Evolutionary conservation across 2,113 vertebrate genomes (phyloP).

Genomic region (Microtus pennsylvanicus): DNA sequence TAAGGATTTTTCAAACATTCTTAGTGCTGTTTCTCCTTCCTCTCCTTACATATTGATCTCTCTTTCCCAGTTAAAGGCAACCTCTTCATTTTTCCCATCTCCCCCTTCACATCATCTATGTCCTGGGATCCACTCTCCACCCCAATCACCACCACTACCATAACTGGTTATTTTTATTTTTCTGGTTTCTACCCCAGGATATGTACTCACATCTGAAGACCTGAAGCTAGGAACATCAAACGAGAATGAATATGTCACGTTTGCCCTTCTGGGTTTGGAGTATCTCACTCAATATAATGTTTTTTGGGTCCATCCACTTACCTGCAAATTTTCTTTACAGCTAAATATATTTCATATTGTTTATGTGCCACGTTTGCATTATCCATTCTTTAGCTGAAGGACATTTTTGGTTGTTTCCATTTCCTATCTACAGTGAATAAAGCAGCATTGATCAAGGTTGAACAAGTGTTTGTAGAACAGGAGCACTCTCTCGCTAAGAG

Average conservation of each 20-base stretch:
- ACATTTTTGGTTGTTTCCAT: neutral
- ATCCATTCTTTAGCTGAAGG: neutral
- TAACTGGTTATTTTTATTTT: no score
- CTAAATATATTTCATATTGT: neutral
- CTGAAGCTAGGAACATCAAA: neutral
- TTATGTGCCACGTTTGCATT: no score
- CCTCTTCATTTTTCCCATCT: neutral
- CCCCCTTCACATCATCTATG: neutral
- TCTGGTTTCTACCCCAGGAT: neutral
- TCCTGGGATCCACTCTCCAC: neutral
- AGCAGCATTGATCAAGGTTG: neutral
- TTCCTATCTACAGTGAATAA: neutral
- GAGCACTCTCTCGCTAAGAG: neutral
- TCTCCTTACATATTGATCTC: neutral
- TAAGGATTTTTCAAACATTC: neutral
- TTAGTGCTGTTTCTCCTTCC: no score
- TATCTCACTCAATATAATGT: neutral
- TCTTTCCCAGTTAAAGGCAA: neutral
- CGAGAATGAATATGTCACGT: neutral
- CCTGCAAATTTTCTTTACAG: neutral
- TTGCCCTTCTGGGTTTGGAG: neutral
- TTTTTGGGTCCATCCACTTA: neutral
- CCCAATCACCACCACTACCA: neutral
- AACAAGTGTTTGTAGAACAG: neutral
- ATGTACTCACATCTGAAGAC: neutral